phyloP scores from a whole-genome alignment of 2,113 vertebrate genomes.

The Barnardius zonarius region DNA sequence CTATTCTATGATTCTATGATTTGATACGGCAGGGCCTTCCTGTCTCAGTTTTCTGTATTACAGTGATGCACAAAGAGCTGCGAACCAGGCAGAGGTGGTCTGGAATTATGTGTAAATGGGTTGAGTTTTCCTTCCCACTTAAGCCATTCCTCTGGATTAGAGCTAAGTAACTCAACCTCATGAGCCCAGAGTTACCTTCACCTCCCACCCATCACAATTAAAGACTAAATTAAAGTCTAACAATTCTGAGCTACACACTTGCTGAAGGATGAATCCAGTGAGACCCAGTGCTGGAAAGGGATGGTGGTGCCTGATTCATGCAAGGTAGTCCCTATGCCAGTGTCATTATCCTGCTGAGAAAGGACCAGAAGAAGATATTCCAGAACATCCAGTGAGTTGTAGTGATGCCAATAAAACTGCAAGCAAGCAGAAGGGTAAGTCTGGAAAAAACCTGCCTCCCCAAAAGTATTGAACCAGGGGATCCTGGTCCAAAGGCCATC shows the following conservation, averaged over 20 bases:
- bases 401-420: neutral
- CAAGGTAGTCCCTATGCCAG: neutral
- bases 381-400: neutral
- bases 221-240: neutral
- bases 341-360: neutral
- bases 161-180: neutral
- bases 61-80: neutral
- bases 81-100: fast-evolving
- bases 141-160: neutral
- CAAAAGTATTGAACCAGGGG: too few relatives aligned
- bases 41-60: fast-evolving
- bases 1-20: neutral
- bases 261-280: neutral
- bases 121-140: neutral
- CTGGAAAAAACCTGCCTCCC: neutral
- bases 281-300: neutral
- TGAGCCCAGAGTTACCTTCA: neutral
- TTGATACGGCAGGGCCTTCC: neutral
- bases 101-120: neutral
- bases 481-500: neutral
- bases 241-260: neutral
- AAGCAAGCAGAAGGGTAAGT: neutral
- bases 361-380: neutral
- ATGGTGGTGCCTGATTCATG: neutral
- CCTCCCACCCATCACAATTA: neutral